Evolutionary conservation across 2,888 invertebrate species (phyloP).

Genomic region (Lithodes maja): DNA sequence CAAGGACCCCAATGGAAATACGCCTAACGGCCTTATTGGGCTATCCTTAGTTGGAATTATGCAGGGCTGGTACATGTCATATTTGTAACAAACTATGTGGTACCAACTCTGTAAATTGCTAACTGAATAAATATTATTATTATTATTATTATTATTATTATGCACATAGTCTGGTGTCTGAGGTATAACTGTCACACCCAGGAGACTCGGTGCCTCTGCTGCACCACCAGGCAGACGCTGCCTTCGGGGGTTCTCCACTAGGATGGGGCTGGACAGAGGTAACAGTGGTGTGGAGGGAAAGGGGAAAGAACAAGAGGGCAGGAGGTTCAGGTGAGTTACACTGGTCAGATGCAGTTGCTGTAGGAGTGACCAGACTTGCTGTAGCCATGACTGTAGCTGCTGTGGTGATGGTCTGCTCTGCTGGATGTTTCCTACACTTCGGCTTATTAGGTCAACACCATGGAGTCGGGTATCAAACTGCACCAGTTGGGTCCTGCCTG

Average conservation of each 20-base stretch:
- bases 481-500: constrained; percentile 1
- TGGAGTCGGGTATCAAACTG: not conserved
- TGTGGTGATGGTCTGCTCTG: not conserved
- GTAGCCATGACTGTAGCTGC: not conserved
- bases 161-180: not conserved
- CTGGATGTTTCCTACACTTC: not conserved
- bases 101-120: too few species aligned
- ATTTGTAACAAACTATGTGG: too few species aligned
- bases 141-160: too few species aligned
- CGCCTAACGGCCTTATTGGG: too few species aligned
- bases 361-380: not conserved
- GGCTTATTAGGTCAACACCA: not conserved
- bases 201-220: not conserved
- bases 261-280: not conserved
- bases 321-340: not conserved
- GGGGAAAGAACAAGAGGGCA: not conserved
- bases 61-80: too few species aligned
- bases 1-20: too few species aligned
- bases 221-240: not conserved
- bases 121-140: too few species aligned
- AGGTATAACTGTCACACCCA: not conserved
- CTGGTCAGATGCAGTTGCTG: not conserved
- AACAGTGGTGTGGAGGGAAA: not conserved
- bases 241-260: not conserved
- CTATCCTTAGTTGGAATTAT: too few species aligned